phyloP scores from a whole-genome alignment of 2,888 invertebrate species.

The Caradrina clavipalpis region DNA sequence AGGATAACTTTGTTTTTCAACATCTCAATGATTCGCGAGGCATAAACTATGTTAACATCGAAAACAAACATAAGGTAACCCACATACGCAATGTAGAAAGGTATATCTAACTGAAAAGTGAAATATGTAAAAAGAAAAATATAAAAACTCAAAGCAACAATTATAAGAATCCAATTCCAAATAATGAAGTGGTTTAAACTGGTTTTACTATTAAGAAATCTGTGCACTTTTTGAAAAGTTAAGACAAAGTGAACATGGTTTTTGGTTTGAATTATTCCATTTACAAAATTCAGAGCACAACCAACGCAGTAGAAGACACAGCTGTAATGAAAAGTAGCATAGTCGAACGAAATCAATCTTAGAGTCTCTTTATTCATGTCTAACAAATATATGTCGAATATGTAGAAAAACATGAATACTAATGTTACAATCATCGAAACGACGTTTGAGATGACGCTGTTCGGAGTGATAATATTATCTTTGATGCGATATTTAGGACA shows the following conservation, averaged over 20 bases:
- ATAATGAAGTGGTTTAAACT: background rate
- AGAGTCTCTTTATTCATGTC: background rate
- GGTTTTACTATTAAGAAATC: slow-evolving; percentile 9
- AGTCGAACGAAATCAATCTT: background rate
- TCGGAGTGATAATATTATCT: no score
- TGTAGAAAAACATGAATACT: background rate
- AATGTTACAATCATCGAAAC: no score
- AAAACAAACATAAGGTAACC: background rate
- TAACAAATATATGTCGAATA: background rate
- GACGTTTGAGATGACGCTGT: no score
- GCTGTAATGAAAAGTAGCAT: background rate
- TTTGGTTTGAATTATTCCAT: background rate
- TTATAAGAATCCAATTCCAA: slow-evolving; percentile 26
- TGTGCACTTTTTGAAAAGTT: slow-evolving; percentile 39
- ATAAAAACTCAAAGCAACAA: background rate
- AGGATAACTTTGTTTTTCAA: slow-evolving; percentile 3
- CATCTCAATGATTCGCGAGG: background rate
- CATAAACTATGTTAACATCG: slow-evolving; percentile 11
- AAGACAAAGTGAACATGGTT: slow-evolving; percentile 15
- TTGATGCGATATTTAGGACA: no score
- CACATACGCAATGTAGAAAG: background rate
- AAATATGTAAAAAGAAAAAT: background rate
- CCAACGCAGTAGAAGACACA: background rate
- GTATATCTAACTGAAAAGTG: background rate
- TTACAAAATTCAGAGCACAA: slow-evolving; percentile 5